Percentiles rank a stretch among this genome's conserved stretches.
phyloP scores from a whole-genome alignment of 2,113 vertebrate genomes.

The Leptobrachium ailaonicum region DNA sequence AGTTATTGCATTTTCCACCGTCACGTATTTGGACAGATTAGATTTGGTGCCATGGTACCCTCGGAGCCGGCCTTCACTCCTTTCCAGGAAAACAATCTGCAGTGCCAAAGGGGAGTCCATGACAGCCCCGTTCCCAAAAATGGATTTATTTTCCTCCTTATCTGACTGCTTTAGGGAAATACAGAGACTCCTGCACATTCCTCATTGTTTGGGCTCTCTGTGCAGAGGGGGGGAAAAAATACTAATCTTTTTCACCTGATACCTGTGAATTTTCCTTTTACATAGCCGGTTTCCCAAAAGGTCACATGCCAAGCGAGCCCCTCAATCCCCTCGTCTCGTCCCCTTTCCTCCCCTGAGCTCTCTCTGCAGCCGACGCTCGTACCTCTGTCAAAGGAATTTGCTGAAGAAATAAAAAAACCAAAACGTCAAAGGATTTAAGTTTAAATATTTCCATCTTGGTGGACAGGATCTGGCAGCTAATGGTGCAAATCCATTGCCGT shows the following conservation, averaged over 20 bases:
- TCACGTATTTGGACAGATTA: constrained; percentile 46
- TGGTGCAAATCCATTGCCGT: background rate
- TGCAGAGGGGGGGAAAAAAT: no score
- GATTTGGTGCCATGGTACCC: constrained; percentile 41
- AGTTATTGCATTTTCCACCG: constrained; percentile 50
- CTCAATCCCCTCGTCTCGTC: no score
- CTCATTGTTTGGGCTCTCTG: background rate
- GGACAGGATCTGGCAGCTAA: background rate
- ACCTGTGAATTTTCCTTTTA: no score
- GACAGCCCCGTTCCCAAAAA: constrained; percentile 3
- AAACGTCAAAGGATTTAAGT: background rate
- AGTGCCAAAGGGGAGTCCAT: constrained; percentile 29
- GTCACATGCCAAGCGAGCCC: no score
- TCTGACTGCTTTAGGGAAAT: background rate
- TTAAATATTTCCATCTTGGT: constrained; percentile 1
- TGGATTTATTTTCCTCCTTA: constrained; percentile 7
- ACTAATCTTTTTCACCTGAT: background rate
- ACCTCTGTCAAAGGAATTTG: background rate
- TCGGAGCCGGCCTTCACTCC: background rate
- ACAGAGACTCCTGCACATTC: constrained; percentile 17
- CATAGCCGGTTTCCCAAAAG: no score
- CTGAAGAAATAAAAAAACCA: background rate
- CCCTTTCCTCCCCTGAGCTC: no score
- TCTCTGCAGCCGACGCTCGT: no score
- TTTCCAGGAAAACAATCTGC: constrained; percentile 17